phyloP scores from a whole-genome alignment of 2,888 invertebrate genomes.

The Nomada fabriciana region DNA sequence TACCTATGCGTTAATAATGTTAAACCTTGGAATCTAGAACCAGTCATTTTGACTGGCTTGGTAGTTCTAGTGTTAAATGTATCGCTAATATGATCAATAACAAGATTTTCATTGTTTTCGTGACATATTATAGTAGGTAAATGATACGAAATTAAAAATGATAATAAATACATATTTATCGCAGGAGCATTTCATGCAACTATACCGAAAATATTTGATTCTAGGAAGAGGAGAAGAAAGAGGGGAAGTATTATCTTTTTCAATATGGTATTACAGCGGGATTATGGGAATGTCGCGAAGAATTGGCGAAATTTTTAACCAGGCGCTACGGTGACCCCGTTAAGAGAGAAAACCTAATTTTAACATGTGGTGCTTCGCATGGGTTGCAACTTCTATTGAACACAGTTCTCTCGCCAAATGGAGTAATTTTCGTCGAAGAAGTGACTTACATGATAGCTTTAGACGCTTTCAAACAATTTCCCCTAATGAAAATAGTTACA shows the following conservation, averaged over 20 bases:
- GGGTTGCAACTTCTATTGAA: conserved; percentile 86
- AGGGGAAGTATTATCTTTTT: conserved; percentile 84
- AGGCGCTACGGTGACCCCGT: conserved; percentile 84
- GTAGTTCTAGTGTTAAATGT: too few species aligned
- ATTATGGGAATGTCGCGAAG: conserved; percentile 84
- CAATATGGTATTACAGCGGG: conserved; percentile 86
- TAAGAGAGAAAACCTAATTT: conserved; percentile 85
- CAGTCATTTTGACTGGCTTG: too few species aligned
- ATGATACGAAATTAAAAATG: not conserved
- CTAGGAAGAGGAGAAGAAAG: conserved; percentile 80
- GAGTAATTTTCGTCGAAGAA: conserved; percentile 88
- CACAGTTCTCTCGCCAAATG: conserved; percentile 86
- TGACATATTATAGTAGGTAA: not conserved
- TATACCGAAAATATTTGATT: not conserved
- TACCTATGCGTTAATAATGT: too few species aligned
- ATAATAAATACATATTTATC: not conserved
- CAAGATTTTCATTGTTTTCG: not conserved
- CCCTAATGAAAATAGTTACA: conserved; percentile 85
- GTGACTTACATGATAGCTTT: conserved; percentile 88
- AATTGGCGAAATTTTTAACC: conserved; percentile 85
- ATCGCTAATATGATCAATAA: not conserved
- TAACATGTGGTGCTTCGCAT: conserved; percentile 87
- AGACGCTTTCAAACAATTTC: conserved; percentile 86
- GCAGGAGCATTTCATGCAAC: not conserved
- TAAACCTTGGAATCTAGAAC: too few species aligned